phyloP scores from a whole-genome alignment of 2,888 invertebrate genomes.

The Pterostichus madidus region DNA sequence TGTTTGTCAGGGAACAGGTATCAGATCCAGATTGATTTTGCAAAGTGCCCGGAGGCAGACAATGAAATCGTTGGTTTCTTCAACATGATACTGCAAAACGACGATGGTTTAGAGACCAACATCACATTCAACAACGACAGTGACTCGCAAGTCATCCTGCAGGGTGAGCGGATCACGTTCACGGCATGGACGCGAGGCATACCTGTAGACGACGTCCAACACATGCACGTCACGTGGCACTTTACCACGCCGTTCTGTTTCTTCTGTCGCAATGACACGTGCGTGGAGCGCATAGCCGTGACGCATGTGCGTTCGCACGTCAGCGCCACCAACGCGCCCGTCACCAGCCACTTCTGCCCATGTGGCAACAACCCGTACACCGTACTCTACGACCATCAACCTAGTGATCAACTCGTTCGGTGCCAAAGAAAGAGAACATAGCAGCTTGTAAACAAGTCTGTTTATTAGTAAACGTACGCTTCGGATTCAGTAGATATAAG shows the following conservation, averaged over 20 bases:
- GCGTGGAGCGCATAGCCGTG: not conserved
- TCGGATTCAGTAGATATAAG: too few species aligned
- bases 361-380: not conserved
- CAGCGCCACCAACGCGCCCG: not conserved
- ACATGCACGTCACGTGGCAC: not conserved
- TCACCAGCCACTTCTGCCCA: not conserved
- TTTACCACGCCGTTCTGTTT: conserved; percentile 38
- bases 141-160: not conserved
- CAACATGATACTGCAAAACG: not conserved
- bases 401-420: not conserved
- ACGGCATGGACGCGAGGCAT: not conserved
- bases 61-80: conserved; percentile 26
- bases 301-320: not conserved
- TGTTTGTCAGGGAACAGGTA: conserved; percentile 14
- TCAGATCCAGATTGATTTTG: not conserved
- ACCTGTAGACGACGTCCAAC: not conserved
- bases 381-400: conserved; percentile 25
- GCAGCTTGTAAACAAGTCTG: conserved; percentile 21
- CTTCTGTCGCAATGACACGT: conserved; percentile 14
- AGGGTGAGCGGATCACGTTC: not conserved
- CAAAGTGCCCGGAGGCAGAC: conserved; percentile 14
- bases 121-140: not conserved
- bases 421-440: conserved; percentile 13
- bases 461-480: conserved; percentile 21
- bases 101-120: not conserved